Evolutionary conservation across 2,113 vertebrate species (phyloP).

Genomic region (Choloepus hoffmanni): DNA sequence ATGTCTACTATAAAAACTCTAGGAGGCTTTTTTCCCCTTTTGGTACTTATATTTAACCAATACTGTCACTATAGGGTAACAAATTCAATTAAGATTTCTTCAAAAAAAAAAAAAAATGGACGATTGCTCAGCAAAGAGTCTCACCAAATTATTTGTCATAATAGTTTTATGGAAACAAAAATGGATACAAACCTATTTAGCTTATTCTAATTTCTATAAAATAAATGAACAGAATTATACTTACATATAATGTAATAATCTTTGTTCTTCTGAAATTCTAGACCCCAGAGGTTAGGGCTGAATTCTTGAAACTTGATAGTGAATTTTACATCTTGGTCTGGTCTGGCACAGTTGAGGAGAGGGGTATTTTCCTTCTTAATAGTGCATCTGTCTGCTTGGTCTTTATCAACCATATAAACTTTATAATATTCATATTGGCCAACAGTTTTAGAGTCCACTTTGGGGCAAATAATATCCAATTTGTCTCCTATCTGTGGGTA

Average conservation of each 20-base stretch:
- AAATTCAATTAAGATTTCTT: slow-evolving; percentile 56
- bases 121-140: slow-evolving; percentile 45
- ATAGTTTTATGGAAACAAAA: slow-evolving; percentile 77
- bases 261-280: slow-evolving; percentile 97
- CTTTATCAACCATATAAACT: slow-evolving; percentile 98
- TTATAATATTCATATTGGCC: slow-evolving; percentile 98
- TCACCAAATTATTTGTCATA: slow-evolving; percentile 61
- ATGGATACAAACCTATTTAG: slow-evolving; percentile 79
- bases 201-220: slow-evolving; percentile 71
- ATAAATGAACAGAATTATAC: slow-evolving; percentile 84
- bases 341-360: slow-evolving; percentile 98
- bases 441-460: slow-evolving; percentile 93
- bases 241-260: slow-evolving; percentile 99
- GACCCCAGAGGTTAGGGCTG: slow-evolving; percentile 98
- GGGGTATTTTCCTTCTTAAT: slow-evolving; percentile 98
- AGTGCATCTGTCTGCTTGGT: slow-evolving; percentile 97
- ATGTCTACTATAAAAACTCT: slow-evolving; percentile 44
- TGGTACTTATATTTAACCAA: slow-evolving; percentile 60
- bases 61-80: slow-evolving; percentile 33
- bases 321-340: slow-evolving; percentile 99
- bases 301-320: slow-evolving; percentile 99
- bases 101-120: background rate
- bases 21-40: background rate
- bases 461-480: slow-evolving; percentile 99
- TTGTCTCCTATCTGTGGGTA: slow-evolving; percentile 99